phyloP scores from a whole-genome alignment of 1,140 invertebrate genomes.

The Neoseiulus cucumeris region DNA sequence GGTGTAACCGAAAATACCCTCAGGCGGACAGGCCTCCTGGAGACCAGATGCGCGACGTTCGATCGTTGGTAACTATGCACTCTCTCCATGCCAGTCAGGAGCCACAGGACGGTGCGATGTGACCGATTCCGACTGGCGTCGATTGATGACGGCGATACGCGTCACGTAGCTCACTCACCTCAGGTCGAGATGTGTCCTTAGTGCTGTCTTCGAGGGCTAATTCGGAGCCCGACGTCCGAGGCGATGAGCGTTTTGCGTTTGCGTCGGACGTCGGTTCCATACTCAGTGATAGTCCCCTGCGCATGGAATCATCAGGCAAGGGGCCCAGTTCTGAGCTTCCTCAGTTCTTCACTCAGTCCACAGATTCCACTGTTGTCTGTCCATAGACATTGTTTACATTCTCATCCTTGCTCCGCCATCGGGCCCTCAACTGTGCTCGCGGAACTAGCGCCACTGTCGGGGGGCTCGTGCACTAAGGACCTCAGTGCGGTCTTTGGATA shows the following conservation, averaged over 20 bases:
- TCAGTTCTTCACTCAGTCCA: not conserved
- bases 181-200: not conserved
- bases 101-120: not conserved
- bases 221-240: not conserved
- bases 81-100: not conserved
- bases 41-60: not conserved
- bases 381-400: conserved; percentile 10
- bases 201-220: conserved; percentile 9
- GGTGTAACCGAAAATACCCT: not conserved
- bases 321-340: not conserved
- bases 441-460: too few relatives aligned
- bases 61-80: not conserved
- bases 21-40: not conserved
- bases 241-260: not conserved
- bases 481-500: too few relatives aligned
- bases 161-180: not conserved
- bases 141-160: not conserved
- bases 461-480: too few relatives aligned
- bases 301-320: not conserved
- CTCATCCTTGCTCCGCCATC: not conserved
- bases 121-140: not conserved
- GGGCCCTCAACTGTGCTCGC: too few relatives aligned
- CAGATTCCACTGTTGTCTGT: conserved; percentile 1
- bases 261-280: not conserved
- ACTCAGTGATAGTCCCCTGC: not conserved